phyloP scores from a whole-genome alignment of 2,888 invertebrate species.

The Mylabris sibirica region DNA sequence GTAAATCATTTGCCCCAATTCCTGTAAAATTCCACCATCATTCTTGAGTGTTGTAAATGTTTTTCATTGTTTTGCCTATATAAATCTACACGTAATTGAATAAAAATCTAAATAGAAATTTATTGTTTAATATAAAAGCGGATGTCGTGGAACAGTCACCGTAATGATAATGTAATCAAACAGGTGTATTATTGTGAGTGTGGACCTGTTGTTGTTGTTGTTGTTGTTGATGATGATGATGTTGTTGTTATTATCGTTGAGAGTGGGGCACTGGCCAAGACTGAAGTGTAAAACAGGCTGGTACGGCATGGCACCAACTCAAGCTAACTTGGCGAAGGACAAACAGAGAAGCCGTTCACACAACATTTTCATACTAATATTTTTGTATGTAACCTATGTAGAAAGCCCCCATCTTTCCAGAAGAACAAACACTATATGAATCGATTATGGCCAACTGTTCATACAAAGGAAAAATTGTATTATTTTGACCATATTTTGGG shows the following conservation, averaged over 20 bases:
- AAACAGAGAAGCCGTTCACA: conserved; percentile 20
- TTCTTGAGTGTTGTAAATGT: too few species aligned
- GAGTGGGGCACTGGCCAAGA: conserved; percentile 47
- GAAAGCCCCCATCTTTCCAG: not conserved
- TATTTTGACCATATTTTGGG: not conserved
- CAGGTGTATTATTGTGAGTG: conserved; percentile 29
- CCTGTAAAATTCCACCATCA: not conserved
- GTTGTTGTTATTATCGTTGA: not conserved
- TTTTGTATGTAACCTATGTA: not conserved
- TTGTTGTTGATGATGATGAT: not conserved
- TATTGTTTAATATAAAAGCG: not conserved
- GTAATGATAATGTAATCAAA: conserved; percentile 25
- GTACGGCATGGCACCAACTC: conserved; percentile 53
- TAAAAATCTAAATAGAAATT: not conserved
- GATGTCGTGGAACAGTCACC: conserved; percentile 25
- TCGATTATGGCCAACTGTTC: not conserved
- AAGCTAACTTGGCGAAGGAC: conserved; percentile 48
- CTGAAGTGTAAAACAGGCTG: conserved; percentile 42
- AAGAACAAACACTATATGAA: not conserved
- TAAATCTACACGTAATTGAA: not conserved
- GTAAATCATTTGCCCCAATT: too few species aligned
- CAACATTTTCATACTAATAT: not conserved
- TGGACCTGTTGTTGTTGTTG: conserved; percentile 9
- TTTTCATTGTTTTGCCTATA: not conserved
- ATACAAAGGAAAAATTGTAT: not conserved